Evolutionary conservation across 2,888 invertebrate genomes (phyloP).

Genomic region (Hemicrepidius hirtus): DNA sequence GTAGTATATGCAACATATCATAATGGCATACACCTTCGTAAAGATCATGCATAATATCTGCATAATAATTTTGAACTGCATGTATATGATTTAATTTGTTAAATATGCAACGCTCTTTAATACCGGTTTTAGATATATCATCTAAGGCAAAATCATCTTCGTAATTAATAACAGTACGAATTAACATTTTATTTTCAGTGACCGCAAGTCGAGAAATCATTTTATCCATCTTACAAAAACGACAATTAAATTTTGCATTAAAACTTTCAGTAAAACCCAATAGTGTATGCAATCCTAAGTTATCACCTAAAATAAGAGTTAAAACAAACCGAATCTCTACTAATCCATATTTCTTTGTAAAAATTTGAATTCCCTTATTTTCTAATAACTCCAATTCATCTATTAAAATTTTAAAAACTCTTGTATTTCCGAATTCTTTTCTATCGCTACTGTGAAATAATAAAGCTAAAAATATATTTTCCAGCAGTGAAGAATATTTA

Average conservation of each 20-base stretch:
- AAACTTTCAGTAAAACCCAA: background rate
- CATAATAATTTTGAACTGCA: too few relatives aligned
- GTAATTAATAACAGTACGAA: too few relatives aligned
- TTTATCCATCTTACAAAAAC: background rate
- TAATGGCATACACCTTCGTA: too few relatives aligned
- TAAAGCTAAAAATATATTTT: conserved; percentile 56
- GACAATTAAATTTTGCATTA: background rate
- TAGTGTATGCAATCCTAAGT: background rate
- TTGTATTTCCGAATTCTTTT: conserved; percentile 57
- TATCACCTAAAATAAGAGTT: background rate
- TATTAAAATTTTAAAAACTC: conserved; percentile 57
- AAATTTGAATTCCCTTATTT: conserved; percentile 52
- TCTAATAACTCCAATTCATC: conserved; percentile 57
- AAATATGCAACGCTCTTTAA: too few relatives aligned
- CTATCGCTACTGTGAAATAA: conserved; percentile 58
- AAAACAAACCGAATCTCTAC: too few relatives aligned
- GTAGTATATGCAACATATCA: too few relatives aligned
- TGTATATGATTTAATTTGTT: too few relatives aligned
- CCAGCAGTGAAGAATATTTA: conserved; percentile 38
- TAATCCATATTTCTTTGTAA: background rate
- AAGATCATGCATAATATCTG: too few relatives aligned
- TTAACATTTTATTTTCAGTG: too few relatives aligned
- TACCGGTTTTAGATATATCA: too few relatives aligned
- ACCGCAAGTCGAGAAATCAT: too few relatives aligned
- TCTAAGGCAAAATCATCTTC: too few relatives aligned